These are phyloP conservation scores for Lasiurus cinereus DNA, from an alignment of 2,113 vertebrate genomes.

Conservation along the genomic window DNA sequence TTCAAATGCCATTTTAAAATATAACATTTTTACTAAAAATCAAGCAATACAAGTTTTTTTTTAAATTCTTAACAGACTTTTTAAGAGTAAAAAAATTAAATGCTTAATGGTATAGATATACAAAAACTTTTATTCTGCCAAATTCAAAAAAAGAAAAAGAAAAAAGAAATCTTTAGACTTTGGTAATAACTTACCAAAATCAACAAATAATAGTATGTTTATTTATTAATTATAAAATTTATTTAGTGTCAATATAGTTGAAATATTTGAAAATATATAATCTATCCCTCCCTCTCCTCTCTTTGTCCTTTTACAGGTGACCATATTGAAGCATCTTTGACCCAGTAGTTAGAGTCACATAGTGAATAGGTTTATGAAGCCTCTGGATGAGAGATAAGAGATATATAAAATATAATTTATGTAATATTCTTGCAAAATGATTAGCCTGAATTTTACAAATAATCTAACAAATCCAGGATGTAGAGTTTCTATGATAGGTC, in stretches of 20 bases:
- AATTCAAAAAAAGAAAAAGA: rapidly evolving
- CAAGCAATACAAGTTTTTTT: constrained; percentile 18
- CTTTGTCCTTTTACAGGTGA: not conserved
- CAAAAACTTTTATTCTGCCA: not conserved
- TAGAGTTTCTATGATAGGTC: not conserved
- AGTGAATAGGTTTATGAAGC: not conserved
- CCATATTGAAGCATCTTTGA: not conserved
- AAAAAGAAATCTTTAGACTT: not conserved
- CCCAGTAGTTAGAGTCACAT: not conserved
- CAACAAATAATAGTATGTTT: not conserved
- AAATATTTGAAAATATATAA: not conserved
- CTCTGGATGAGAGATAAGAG: not conserved
- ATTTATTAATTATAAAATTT: not conserved
- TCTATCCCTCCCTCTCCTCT: not conserved
- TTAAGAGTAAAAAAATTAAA: not conserved
- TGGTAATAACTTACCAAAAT: not conserved
- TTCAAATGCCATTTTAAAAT: not conserved
- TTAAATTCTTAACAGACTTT: not conserved
- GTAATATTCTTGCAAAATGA: not conserved
- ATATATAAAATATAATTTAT: not conserved
- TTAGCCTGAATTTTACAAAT: not conserved
- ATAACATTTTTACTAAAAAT: not conserved
- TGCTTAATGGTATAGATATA: not conserved
- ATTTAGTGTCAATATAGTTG: not conserved
- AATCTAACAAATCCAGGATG: not conserved